Conservation (phyloP, 2,888 invertebrate genomes). For the Morinoia aosen region DNA sequence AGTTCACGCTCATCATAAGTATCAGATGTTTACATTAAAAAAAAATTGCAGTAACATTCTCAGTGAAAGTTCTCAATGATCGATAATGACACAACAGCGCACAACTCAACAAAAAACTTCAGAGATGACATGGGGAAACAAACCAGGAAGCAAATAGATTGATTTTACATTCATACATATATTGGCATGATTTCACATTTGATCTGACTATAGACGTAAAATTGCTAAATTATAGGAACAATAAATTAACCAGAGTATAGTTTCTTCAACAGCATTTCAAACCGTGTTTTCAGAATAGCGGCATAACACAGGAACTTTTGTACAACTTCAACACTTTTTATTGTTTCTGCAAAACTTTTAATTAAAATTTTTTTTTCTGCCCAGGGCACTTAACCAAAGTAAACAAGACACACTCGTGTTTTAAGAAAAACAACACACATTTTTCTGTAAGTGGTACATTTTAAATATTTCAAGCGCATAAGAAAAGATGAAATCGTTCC, state of each 20-base stretch:
- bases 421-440: neutral
- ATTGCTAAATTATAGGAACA: too few relatives aligned
- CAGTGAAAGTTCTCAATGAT: neutral
- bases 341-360: neutral
- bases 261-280: neutral
- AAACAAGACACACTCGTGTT: neutral
- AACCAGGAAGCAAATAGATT: neutral
- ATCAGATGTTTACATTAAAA: neutral
- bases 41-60: neutral
- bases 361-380: neutral
- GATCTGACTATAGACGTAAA: too few relatives aligned
- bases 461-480: neutral
- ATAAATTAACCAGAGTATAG: too few relatives aligned
- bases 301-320: neutral
- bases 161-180: neutral
- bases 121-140: neutral
- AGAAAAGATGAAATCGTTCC: too few relatives aligned
- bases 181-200: too few relatives aligned
- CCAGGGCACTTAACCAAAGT: neutral
- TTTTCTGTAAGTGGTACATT: neutral
- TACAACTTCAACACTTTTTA: neutral
- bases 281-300: neutral
- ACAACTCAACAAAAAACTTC: neutral
- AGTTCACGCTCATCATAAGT: neutral
- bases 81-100: neutral